Percentiles rank a stretch among this genome's conserved stretches.
Conservation (phyloP, 92 coral and sea anemone genomes). For the Micromussa lordhowensis region DNA sequence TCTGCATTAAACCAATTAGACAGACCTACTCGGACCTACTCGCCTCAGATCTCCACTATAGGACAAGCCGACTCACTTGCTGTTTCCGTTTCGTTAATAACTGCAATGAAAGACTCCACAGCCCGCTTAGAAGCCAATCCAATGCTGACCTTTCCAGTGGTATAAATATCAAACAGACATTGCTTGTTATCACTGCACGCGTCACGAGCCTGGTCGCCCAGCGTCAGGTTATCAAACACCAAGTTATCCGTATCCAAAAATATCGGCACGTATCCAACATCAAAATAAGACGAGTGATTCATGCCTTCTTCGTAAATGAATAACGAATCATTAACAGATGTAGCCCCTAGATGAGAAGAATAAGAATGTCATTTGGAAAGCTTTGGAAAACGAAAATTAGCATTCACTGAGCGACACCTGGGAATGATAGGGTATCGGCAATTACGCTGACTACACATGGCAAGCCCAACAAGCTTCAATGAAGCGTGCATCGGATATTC, state of each 20-base stretch:
- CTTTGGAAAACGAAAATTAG: no score
- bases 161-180: conserved; percentile 72
- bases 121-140: conserved; percentile 61
- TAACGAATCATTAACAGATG: conserved; percentile 41
- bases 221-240: conserved; percentile 30
- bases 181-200: conserved; percentile 57
- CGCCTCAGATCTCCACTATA: no score
- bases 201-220: conserved; percentile 53
- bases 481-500: no score
- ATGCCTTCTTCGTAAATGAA: conserved; percentile 64
- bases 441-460: no score
- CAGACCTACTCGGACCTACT: no score
- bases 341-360: conserved; percentile 52
- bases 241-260: conserved; percentile 50
- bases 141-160: conserved; percentile 70
- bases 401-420: not conserved
- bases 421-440: no score
- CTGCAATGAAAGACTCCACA: conserved; percentile 28
- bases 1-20: no score
- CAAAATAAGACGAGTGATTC: conserved; percentile 34
- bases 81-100: conserved; percentile 55
- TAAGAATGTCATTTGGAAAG: not conserved
- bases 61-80: conserved; percentile 32
- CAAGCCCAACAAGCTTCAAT: no score
- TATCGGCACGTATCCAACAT: conserved; percentile 60